phyloP scores from a whole-genome alignment of 2,888 invertebrate genomes.

The Anaspis maculata region DNA sequence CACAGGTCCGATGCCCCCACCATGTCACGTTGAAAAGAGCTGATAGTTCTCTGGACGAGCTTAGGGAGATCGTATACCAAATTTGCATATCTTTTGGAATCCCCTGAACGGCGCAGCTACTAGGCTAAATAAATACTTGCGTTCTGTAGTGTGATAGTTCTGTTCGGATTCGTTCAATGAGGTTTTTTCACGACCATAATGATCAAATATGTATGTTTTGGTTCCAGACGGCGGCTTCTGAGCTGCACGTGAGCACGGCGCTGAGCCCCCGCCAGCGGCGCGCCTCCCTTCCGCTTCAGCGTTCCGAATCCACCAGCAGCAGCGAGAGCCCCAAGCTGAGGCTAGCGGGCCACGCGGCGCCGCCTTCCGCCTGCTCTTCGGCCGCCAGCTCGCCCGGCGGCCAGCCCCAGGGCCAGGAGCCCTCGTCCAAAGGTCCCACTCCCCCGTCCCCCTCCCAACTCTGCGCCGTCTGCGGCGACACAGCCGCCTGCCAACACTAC shows the following conservation, averaged over 20 bases:
- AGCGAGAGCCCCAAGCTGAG: slow-evolving; percentile 66
- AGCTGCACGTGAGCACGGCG: slow-evolving; percentile 59
- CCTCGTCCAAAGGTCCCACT: slow-evolving; percentile 42
- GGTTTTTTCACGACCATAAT: too few relatives aligned
- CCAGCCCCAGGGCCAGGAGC: not conserved
- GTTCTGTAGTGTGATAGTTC: too few relatives aligned
- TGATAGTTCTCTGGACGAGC: too few relatives aligned
- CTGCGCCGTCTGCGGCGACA: slow-evolving; percentile 98
- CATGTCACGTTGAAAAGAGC: too few relatives aligned
- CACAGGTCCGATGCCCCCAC: too few relatives aligned
- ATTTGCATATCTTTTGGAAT: too few relatives aligned
- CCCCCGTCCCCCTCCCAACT: slow-evolving; percentile 73
- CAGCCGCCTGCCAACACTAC: slow-evolving; percentile 96
- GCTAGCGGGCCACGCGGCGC: slow-evolving; percentile 46
- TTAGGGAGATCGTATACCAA: too few relatives aligned
- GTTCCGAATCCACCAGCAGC: slow-evolving; percentile 72
- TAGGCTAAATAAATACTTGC: too few relatives aligned
- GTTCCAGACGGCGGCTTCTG: slow-evolving; percentile 49
- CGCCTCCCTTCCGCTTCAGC: slow-evolving; percentile 68
- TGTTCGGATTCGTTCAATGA: too few relatives aligned
- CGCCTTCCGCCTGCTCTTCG: slow-evolving; percentile 60
- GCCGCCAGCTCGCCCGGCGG: slow-evolving; percentile 54
- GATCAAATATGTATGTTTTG: too few relatives aligned
- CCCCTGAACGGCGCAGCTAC: too few relatives aligned
- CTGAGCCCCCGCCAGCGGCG: slow-evolving; percentile 59